Evolutionary conservation across 2,888 invertebrate species (phyloP).

Genomic region (Dryocosmus kuriphilus): DNA sequence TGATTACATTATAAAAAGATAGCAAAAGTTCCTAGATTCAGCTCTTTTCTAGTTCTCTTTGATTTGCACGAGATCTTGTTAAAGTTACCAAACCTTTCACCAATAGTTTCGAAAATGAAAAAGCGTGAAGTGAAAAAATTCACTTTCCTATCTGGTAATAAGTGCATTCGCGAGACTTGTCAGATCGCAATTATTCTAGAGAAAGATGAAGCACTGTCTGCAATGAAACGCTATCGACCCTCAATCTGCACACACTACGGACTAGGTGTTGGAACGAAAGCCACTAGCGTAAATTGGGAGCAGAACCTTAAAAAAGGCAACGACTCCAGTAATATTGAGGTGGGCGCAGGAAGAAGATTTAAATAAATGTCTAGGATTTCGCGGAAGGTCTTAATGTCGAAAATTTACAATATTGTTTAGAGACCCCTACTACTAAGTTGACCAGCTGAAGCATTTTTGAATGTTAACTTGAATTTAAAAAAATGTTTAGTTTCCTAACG

Average conservation of each 20-base stretch:
- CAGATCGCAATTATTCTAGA: not conserved
- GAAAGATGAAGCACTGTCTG: not conserved
- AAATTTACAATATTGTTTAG: not conserved
- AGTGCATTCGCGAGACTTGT: not conserved
- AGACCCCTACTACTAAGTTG: not conserved
- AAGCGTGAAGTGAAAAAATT: not conserved
- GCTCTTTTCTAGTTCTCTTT: not conserved
- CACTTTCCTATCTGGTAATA: slow-evolving; percentile 8
- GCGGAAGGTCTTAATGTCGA: not conserved
- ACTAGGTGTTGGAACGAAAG: not conserved
- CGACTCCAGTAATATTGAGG: not conserved
- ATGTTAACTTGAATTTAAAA: too few relatives aligned
- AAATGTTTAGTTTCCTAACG: too few relatives aligned
- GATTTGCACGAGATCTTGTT: not conserved
- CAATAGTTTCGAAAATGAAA: not conserved
- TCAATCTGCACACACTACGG: not conserved
- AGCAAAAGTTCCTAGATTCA: not conserved
- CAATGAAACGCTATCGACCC: not conserved
- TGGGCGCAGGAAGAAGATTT: not conserved
- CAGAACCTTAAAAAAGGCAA: not conserved
- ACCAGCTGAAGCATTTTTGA: too few relatives aligned
- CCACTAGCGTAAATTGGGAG: not conserved
- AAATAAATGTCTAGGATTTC: not conserved
- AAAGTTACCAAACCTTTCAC: not conserved
- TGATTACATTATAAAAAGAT: too few relatives aligned